Percentiles rank a stretch among this genome's conserved stretches.
Evolutionary conservation across 2,797 vertebrate species (phyloP).

Genomic region (Falco naumanni): DNA sequence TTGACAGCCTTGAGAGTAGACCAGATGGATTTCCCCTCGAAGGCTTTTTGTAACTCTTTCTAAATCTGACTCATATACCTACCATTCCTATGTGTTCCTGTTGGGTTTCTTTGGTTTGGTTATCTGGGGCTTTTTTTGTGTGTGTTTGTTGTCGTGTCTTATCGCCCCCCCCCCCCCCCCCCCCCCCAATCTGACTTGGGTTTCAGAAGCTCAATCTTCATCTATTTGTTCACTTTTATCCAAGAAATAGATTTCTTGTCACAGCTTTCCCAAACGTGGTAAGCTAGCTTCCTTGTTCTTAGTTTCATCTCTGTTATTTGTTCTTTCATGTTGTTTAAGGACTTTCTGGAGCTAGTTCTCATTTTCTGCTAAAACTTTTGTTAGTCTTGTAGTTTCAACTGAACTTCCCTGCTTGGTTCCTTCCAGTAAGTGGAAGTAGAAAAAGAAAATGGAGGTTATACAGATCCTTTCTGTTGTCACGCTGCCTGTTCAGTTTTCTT

Average conservation of each 20-base stretch:
- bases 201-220: not conserved
- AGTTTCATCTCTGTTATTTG: not conserved
- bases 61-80: not conserved
- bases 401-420: not conserved
- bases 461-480: not conserved
- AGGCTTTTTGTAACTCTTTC: not conserved
- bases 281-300: not conserved
- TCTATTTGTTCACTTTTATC: not conserved
- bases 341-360: not conserved
- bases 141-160: no score
- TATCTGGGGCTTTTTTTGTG: no score
- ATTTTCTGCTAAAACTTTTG: conserved; percentile 3
- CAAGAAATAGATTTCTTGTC: not conserved
- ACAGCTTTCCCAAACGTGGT: not conserved
- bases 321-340: not conserved
- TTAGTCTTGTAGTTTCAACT: not conserved
- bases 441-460: not conserved
- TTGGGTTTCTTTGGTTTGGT: not conserved
- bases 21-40: not conserved
- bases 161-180: no score
- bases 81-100: not conserved
- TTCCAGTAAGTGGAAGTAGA: not conserved
- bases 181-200: not conserved
- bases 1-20: not conserved
- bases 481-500: not conserved